These are phyloP conservation scores for Gymnosoma rotundatum DNA, from an alignment of 2,888 invertebrate species.

Conservation along the genomic window DNA sequence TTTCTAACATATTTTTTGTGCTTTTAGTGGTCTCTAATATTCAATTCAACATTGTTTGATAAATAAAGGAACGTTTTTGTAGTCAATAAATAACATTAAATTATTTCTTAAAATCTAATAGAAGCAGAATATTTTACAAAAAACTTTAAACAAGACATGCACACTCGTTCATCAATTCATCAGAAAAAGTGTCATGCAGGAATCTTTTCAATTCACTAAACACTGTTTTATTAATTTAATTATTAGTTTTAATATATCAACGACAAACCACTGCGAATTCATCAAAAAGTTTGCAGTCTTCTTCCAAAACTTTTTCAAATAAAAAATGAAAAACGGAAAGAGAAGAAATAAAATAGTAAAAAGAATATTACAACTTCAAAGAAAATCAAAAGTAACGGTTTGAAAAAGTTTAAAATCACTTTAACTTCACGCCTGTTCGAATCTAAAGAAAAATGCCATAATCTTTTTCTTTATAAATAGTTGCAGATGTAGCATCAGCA, in stretches of 20 bases:
- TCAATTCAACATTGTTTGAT: too few relatives aligned
- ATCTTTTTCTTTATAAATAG: neutral
- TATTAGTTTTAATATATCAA: constrained; percentile 45
- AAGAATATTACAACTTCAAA: neutral
- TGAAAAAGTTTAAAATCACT: constrained; percentile 30
- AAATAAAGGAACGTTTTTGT: too few relatives aligned
- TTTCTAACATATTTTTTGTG: too few relatives aligned
- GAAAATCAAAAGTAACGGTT: constrained; percentile 49
- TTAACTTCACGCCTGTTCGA: constrained; percentile 52
- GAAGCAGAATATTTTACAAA: too few relatives aligned
- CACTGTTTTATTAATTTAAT: constrained; percentile 62
- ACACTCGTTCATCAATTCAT: constrained; percentile 9
- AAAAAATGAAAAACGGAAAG: neutral
- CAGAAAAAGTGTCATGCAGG: constrained; percentile 42
- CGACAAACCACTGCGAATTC: constrained; percentile 14
- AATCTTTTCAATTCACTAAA: constrained; percentile 28
- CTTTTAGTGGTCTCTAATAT: too few relatives aligned
- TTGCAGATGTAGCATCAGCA: constrained; percentile 1
- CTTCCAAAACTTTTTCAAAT: neutral
- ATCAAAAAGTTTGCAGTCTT: neutral
- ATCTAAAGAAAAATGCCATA: constrained; percentile 7
- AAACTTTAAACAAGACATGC: too few relatives aligned
- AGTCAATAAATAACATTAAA: too few relatives aligned
- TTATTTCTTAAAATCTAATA: too few relatives aligned
- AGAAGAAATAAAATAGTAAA: neutral